These are phyloP conservation scores for Drosophila rellima DNA, from an alignment of 2,888 invertebrate genomes.

Conservation along the genomic window DNA sequence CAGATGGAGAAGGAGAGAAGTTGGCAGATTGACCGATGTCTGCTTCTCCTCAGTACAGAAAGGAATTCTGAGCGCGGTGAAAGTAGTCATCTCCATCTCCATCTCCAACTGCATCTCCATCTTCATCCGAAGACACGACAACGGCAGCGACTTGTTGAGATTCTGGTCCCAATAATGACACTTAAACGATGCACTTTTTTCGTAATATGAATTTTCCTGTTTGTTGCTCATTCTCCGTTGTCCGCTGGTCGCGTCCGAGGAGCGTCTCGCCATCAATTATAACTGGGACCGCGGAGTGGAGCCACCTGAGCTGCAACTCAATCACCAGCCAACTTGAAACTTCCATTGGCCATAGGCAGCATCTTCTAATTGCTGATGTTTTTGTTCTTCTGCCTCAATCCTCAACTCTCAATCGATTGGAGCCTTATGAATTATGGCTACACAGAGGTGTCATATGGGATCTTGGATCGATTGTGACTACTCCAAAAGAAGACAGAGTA, in stretches of 20 bases:
- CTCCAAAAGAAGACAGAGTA: constrained; percentile 40
- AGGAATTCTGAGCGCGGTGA: constrained; percentile 75
- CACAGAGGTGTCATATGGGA: constrained; percentile 44
- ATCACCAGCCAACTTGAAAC: constrained; percentile 58
- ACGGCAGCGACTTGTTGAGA: constrained; percentile 72
- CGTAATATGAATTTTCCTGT: constrained; percentile 80
- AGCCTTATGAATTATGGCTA: constrained; percentile 62
- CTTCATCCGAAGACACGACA: constrained; percentile 45
- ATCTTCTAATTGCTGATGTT: constrained; percentile 71
- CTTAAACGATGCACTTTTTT: constrained; percentile 80
- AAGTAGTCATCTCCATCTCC: constrained; percentile 72
- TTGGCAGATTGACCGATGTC: constrained; percentile 70
- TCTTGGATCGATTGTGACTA: constrained; percentile 28
- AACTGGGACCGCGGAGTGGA: constrained; percentile 40
- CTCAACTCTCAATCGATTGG: constrained; percentile 29
- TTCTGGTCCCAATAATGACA: constrained; percentile 79
- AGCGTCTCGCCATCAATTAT: constrained; percentile 70
- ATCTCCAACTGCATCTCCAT: constrained; percentile 17
- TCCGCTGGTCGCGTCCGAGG: constrained; percentile 43
- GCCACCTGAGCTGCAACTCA: constrained; percentile 77
- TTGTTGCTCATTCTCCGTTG: constrained; percentile 51
- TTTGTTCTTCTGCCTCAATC: constrained; percentile 34
- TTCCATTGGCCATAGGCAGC: constrained; percentile 63
- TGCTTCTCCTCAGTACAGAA: constrained; percentile 49
- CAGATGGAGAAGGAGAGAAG: constrained; percentile 12